Conservation (phyloP, 1,140 invertebrate species). For the Portunus trituberculatus region DNA sequence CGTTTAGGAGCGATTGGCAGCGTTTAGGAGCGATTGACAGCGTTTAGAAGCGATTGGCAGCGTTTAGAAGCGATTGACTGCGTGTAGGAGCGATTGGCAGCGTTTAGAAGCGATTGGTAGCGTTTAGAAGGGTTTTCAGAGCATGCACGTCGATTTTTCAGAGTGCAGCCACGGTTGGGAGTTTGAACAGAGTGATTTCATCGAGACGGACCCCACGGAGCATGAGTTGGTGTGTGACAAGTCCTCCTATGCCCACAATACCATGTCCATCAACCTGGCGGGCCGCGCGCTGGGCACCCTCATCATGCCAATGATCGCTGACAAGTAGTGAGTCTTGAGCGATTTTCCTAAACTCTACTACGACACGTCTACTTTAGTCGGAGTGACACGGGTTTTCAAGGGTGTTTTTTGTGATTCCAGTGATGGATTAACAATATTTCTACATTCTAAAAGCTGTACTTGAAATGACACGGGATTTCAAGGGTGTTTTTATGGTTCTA, state of each 20-base stretch:
- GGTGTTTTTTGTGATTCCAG: too few relatives aligned
- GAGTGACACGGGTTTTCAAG: too few relatives aligned
- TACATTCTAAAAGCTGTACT: too few relatives aligned
- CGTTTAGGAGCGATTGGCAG: neutral
- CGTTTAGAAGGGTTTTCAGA: too few relatives aligned
- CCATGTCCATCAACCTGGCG: conserved; percentile 8
- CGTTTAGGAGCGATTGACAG: neutral
- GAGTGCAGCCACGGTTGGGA: conserved; percentile 30
- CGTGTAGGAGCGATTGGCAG: neutral
- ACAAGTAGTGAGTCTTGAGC: conserved; percentile 21
- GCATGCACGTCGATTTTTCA: neutral
- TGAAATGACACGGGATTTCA: too few relatives aligned
- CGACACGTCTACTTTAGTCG: too few relatives aligned
- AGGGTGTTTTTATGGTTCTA: too few relatives aligned
- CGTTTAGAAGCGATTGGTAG: neutral
- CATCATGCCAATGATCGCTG: neutral
- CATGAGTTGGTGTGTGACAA: conserved; percentile 10
- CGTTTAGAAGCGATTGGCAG: neutral
- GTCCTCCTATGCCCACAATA: neutral
- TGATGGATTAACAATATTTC: too few relatives aligned
- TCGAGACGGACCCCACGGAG: neutral
- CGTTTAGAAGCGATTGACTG: neutral
- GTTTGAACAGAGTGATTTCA: neutral
- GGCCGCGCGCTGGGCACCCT: conserved; percentile 20
- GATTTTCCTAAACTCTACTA: too few relatives aligned